Percentiles rank a stretch among this genome's conserved stretches.
These are phyloP conservation scores for Bambusicola thoracicus DNA, from an alignment of 2,113 vertebrate species.

Conservation along the genomic window DNA sequence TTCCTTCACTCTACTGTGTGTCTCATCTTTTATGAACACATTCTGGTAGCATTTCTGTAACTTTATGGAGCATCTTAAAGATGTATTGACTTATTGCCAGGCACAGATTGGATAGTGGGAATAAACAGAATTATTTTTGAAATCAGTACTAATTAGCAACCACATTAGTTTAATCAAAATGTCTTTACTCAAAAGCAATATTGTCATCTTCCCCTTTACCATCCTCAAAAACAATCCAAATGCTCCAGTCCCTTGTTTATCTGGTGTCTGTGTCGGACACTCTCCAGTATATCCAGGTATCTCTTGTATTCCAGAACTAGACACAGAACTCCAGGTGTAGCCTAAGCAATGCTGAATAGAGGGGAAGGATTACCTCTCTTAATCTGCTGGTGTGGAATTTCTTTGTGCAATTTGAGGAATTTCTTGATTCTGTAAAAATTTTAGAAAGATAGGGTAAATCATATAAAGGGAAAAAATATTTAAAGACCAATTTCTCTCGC, in stretches of 20 bases:
- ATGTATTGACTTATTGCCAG: neutral
- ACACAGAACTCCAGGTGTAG: neutral
- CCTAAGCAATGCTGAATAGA: neutral
- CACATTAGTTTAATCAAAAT: neutral
- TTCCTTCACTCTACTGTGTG: neutral
- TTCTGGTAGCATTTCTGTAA: neutral
- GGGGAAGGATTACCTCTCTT: neutral
- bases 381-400: neutral
- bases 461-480: neutral
- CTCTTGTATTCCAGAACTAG: neutral
- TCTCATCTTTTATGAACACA: neutral
- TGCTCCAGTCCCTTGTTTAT: neutral
- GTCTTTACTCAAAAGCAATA: neutral
- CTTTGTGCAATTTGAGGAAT: neutral
- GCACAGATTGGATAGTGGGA: neutral
- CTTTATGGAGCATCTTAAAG: neutral
- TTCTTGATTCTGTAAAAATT: neutral
- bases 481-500: neutral
- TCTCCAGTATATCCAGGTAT: neutral
- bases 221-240: neutral
- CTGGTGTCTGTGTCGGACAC: neutral
- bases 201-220: neutral
- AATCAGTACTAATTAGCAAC: neutral
- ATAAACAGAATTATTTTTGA: neutral
- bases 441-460: neutral